phyloP scores from a whole-genome alignment of 2,113 vertebrate genomes.

The Danio rerio region DNA sequence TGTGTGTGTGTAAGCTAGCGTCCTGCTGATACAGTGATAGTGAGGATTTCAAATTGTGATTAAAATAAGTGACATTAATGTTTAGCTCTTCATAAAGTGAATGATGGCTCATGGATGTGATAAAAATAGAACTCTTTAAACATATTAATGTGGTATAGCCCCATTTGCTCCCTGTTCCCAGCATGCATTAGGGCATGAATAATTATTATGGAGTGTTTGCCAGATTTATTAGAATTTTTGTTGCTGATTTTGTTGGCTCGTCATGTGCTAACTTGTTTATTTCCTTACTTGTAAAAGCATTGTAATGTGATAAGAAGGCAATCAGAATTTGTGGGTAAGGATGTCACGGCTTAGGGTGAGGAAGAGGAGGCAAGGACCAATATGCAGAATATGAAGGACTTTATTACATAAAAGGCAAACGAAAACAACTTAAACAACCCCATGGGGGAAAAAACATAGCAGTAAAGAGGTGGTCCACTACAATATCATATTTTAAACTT shows the following conservation, averaged over 20 bases:
- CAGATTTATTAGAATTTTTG: background rate
- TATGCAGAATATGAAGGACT: too few relatives aligned
- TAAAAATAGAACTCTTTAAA: background rate
- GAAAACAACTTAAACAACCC: too few relatives aligned
- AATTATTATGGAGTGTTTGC: background rate
- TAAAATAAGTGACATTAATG: conserved; percentile 4
- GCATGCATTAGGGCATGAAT: conserved; percentile 10
- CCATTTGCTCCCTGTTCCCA: background rate
- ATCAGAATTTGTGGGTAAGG: too few relatives aligned
- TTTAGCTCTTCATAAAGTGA: background rate
- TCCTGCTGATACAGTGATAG: background rate
- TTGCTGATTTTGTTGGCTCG: conserved; percentile 3
- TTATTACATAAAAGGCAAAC: too few relatives aligned
- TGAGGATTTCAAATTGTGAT: background rate
- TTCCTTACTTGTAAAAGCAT: background rate
- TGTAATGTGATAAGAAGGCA: background rate
- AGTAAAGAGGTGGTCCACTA: too few relatives aligned
- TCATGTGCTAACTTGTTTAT: background rate
- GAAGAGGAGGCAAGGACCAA: too few relatives aligned
- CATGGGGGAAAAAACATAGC: too few relatives aligned
- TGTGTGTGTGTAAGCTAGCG: background rate
- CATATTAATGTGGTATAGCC: background rate
- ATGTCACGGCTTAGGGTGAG: too few relatives aligned
- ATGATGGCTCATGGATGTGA: background rate
- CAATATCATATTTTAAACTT: too few relatives aligned